Evolutionary conservation across 2,797 vertebrate species (phyloP).

Genomic region (Triplophysa yarkandensis): DNA sequence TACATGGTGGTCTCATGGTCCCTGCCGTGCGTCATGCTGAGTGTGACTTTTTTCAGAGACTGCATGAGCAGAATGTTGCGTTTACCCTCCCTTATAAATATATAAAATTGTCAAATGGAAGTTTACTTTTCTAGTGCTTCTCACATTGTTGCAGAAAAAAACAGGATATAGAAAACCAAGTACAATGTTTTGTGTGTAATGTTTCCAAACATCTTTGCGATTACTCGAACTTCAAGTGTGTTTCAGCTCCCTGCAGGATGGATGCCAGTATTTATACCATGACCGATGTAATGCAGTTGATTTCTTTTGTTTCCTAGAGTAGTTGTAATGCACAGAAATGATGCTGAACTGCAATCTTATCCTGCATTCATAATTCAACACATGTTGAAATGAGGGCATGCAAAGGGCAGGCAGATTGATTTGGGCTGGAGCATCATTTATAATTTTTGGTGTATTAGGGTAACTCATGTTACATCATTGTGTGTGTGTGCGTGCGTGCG

Average conservation of each 20-base stretch:
- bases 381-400: slow-evolving; percentile 6
- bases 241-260: slow-evolving; percentile 27
- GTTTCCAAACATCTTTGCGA: not conserved
- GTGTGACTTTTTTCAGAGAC: not conserved
- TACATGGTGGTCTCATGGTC: slow-evolving; percentile 37
- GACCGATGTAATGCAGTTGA: slow-evolving; percentile 35
- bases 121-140: not conserved
- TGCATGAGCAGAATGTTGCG: not conserved
- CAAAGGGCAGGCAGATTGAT: slow-evolving; percentile 26
- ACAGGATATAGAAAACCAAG: not conserved
- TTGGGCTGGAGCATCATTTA: slow-evolving; percentile 16
- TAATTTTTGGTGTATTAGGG: slow-evolving; percentile 10
- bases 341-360: slow-evolving; percentile 25
- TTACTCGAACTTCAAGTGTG: not conserved
- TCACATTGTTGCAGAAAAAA: not conserved
- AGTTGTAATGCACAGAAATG: slow-evolving; percentile 42
- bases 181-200: no score
- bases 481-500: not conserved
- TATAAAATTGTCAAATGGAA: not conserved
- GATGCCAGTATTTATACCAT: slow-evolving; percentile 50
- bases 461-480: slow-evolving; percentile 12
- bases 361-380: slow-evolving; percentile 35
- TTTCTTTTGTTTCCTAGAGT: slow-evolving; percentile 21
- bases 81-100: not conserved
- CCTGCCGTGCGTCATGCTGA: slow-evolving; percentile 27